phyloP scores from a whole-genome alignment of 2,797 vertebrate species.

The Bradypus variegatus region DNA sequence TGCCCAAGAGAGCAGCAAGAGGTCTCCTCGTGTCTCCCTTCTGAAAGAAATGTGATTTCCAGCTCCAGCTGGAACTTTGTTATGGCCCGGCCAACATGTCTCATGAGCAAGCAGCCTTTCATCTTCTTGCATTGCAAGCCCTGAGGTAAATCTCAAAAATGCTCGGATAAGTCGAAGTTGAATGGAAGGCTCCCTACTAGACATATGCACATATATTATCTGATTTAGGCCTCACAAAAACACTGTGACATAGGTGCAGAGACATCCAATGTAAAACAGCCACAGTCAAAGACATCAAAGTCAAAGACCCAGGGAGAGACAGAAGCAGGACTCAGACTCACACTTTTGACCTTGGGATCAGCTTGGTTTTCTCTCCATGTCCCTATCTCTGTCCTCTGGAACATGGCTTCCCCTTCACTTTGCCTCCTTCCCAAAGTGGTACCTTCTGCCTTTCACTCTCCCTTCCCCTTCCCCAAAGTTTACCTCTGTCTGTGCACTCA shows the following conservation, averaged over 20 bases:
- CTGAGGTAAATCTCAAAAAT: not conserved
- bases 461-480: not conserved
- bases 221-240: not conserved
- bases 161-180: not conserved
- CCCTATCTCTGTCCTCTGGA: not conserved
- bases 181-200: not conserved
- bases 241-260: not conserved
- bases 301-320: not conserved
- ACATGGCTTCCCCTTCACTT: not conserved
- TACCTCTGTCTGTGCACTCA: not conserved
- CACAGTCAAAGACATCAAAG: not conserved
- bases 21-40: not conserved
- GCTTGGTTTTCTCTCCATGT: not conserved
- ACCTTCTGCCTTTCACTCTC: not conserved
- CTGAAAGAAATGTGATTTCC: not conserved
- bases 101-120: not conserved
- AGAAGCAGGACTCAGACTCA: not conserved
- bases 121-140: not conserved
- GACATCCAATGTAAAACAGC: not conserved
- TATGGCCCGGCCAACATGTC: not conserved
- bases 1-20: not conserved
- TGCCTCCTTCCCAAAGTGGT: not conserved
- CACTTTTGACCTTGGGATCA: not conserved
- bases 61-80: not conserved
- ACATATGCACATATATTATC: not conserved